These are phyloP conservation scores for Protomyctophum bolini DNA, from an alignment of 2,113 vertebrate genomes.

Conservation along the genomic window DNA sequence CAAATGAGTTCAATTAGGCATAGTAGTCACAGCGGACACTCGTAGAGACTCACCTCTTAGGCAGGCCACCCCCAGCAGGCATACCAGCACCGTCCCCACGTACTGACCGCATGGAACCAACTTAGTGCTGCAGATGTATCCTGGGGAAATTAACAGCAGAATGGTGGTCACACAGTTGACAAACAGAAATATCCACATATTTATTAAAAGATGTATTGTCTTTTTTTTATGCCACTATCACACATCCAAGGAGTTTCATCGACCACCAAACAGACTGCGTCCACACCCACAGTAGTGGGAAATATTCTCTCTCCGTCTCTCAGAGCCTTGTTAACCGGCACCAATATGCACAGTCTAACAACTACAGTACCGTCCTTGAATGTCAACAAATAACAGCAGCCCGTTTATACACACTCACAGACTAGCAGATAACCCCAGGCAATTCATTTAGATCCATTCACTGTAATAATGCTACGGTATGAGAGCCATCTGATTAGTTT, in stretches of 20 bases:
- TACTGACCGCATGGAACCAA: conserved; percentile 87
- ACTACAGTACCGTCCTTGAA: conserved; percentile 28
- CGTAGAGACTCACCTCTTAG: conserved; percentile 83
- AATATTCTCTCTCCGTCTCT: too few relatives aligned
- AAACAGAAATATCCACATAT: conserved; percentile 16
- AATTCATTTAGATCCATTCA: conserved; percentile 56
- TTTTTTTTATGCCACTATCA: too few relatives aligned
- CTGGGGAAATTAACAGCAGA: conserved; percentile 58
- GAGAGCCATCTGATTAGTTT: conserved; percentile 58
- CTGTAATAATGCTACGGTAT: conserved; percentile 22
- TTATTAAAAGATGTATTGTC: too few relatives aligned
- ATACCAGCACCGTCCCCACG: conserved; percentile 83
- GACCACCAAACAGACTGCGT: too few relatives aligned
- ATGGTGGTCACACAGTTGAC: conserved; percentile 3
- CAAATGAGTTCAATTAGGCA: conserved; percentile 25
- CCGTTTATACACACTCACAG: conserved; percentile 44
- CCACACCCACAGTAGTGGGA: too few relatives aligned
- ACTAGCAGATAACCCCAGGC: conserved; percentile 51
- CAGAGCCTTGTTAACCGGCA: conserved; percentile 36
- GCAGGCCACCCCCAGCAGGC: conserved; percentile 88
- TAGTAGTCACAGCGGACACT: background rate
- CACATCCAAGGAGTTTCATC: too few relatives aligned
- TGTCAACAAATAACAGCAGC: conserved; percentile 46
- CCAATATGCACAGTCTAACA: conserved; percentile 27
- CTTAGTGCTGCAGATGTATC: conserved; percentile 88